Base-by-base conservation (phyloP, 2,888 invertebrate species). In the Drosophila anomelani region DNA sequence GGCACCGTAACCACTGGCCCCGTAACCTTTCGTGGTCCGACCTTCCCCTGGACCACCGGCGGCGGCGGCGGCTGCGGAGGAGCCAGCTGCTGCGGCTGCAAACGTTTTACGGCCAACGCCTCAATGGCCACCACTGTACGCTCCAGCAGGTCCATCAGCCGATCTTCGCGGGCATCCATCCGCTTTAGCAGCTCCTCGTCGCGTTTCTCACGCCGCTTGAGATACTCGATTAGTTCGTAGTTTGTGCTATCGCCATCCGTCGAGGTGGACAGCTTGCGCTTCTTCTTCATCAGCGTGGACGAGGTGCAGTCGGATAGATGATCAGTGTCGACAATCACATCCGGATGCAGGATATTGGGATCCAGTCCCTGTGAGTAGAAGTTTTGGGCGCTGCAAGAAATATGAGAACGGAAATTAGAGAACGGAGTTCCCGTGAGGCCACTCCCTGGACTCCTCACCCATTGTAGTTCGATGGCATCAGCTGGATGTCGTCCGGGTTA, bases 281-380 rank as follows among this genome's bases (percentile, higher is more conserved):
- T 88, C 43, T 89, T 91, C 71, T 92, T 92, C 39, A 84, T 54
- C 2, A 91, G 88, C 3, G 63, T 76, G 38, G 75, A 72, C 13
- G 87, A 79, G 32, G 87, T 89, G 78, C 91, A 91, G 61, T 92
- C 92, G 34, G 93, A 91, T 1, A 92, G 78, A 77, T 92, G 91
- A 60, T 92, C 92, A 8, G 93, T 92, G 54, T 92, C 92, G 41
- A 92, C 93, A 67, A 92, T 92, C 13, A 92, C 93, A 84, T 92
- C 92, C 36, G 93, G 92, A 79, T 92, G 92, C 64, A 92, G 76
- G 41, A 92, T 90, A 60, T 91, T 92, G 49, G 88, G 89, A 44
- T 92, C 92, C 46, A 92, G 87, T 67, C 90, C 90, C 43, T 89
- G 88, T 23, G 92, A 89, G 69, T 92, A 92, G 51, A 88, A 92